Base-by-base conservation (phyloP, 1,140 invertebrate genomes). In the Bombyx mandarina region DNA sequence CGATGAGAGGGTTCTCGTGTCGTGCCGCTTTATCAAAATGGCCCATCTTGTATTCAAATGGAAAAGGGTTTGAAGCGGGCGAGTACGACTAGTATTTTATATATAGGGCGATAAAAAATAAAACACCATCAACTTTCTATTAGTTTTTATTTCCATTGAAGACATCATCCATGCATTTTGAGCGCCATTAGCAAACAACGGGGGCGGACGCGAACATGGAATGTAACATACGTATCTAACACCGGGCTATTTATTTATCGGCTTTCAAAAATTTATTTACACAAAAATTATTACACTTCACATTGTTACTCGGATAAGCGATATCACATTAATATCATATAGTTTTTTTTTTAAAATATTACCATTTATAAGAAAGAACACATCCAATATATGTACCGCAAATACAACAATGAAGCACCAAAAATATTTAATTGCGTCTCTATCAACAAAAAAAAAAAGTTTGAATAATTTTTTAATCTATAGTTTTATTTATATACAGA, bases 91-190 rank as follows among this genome's bases (percentile, higher is more conserved):
- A 35, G 26, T 35, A 18, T 35, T 3, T 35, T 5, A 35, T 35
- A 35, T 35, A 35, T 35, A 35, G 2, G 26, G 26, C 26, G 12
- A 51, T 9, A 51, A 7, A 54, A 64, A 62, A 67, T 52, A 65
- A 77, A 65, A 61, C 54, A 65, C 52, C 58, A 61, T 55, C 45
- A 66, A 79, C 77, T 76, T 76, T 82, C 71, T 81, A 82, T 81
- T 49, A 18, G 2, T 35, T 73, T 77, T 80, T 81, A 79, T 81
- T 85, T 79, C 75, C 77, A 80, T 83, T 75, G 75, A 82, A 85
- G 70, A 82, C 75, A 85, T 70, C 75, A 75, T 78, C 77, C 72
- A 71, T 52, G 59, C 59, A 62, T 61, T 63, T 5, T 35, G 26
- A 51, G 26, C 22, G 2, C n/a, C 45, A 66, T 45, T 63, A 55